Base-by-base conservation (phyloP, 2,113 vertebrate genomes). In the Candoia aspera region DNA sequence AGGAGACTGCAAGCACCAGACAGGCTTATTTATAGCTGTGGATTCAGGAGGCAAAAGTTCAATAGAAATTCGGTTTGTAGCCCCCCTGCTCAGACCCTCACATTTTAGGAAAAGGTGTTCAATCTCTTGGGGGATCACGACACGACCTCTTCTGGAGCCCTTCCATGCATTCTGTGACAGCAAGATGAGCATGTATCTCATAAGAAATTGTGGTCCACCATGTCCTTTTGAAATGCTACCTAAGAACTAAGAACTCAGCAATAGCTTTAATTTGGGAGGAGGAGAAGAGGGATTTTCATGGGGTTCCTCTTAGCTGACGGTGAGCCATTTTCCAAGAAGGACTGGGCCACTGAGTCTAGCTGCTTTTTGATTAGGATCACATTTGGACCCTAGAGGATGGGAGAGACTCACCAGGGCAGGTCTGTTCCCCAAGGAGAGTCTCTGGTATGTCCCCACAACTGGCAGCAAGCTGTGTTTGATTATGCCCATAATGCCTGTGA, bases 21-120 rank as follows among this genome's bases (percentile, higher is more conserved):
- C 55, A 12, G 9, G 55, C 68, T 90, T 91, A 91, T 93, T 93
- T 93, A 84, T 91, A 91, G 92, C 24, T 54, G 85, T 24, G 21
- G 55, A 37, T 90, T 54, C 49, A 12, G 59, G 89, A 90, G 89
- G 85, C 89, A 62, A 87, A 88, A 93, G 86, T 88, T 93, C 92
- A 90, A n/a, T 60, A 23, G 58, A 53, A 86, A 91, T 86, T 90
- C 2, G 42, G 84, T 88, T 84, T 64, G 86, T 64, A 57, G 33
- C 64, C 10, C 53, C 33, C 68, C 19, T 73, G n/a, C n/a, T 79
- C 68, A 8, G 68, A 79, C n/a, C 1, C 24, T 42, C 6, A 3
- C 21, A 4, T 73, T 19, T 53, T 42, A 68, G 24, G 42, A 17
- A 49, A 85, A 60, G 55, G 15, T 12, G 59, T 33, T 21, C 57